Percentiles rank a stretch among this genome's conserved stretches.
phyloP scores from a whole-genome alignment of 2,888 invertebrate species.

The Allolobophora icterica region DNA sequence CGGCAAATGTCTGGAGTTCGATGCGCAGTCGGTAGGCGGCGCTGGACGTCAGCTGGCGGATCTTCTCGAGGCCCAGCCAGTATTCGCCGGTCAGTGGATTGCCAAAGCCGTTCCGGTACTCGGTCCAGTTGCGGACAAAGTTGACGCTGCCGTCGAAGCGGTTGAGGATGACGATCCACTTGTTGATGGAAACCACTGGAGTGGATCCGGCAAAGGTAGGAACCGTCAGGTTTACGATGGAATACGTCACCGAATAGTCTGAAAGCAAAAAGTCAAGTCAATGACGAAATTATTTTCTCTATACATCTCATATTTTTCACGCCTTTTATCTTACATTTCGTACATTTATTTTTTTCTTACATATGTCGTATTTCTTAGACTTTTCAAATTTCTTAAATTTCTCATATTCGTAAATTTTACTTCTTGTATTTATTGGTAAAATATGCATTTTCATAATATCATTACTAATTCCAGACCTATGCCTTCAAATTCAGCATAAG shows the following conservation, averaged over 20 bases:
- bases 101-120: constrained; percentile 42
- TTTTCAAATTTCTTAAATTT: too few relatives aligned
- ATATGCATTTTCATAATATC: too few relatives aligned
- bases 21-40: background rate
- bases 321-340: too few relatives aligned
- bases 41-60: constrained; percentile 37
- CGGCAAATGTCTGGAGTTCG: background rate
- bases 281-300: too few relatives aligned
- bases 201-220: background rate
- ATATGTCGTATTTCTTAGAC: too few relatives aligned
- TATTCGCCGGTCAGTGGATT: constrained; percentile 26
- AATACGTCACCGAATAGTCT: constrained; percentile 20
- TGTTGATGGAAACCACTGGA: constrained; percentile 31
- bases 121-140: constrained; percentile 39
- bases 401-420: too few relatives aligned
- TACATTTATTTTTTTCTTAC: too few relatives aligned
- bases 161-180: constrained; percentile 43
- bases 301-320: too few relatives aligned
- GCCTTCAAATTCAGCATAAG: too few relatives aligned
- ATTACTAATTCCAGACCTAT: too few relatives aligned
- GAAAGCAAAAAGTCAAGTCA: background rate
- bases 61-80: constrained; percentile 44
- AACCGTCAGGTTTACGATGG: background rate
- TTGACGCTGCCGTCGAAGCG: constrained; percentile 20
- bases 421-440: too few relatives aligned